Evolutionary conservation across 2,888 invertebrate genomes (phyloP).

Genomic region (Fragum fragum): DNA sequence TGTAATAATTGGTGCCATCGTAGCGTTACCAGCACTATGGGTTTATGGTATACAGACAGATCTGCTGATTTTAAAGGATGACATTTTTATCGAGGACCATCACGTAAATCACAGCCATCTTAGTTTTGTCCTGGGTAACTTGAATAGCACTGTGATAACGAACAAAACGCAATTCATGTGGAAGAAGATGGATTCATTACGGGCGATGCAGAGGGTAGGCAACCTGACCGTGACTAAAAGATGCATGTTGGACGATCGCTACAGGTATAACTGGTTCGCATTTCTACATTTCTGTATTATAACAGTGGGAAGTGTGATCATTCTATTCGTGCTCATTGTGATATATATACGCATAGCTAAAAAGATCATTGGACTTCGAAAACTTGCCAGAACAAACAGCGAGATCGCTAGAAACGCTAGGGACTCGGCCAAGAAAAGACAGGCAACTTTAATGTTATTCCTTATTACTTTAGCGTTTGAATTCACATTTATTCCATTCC

Average conservation of each 20-base stretch:
- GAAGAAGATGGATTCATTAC: not conserved
- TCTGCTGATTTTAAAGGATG: constrained; percentile 8
- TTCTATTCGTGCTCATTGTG: constrained; percentile 45
- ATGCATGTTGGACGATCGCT: constrained; percentile 53
- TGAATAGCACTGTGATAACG: not conserved
- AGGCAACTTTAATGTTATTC: constrained; percentile 73
- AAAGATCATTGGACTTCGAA: constrained; percentile 41
- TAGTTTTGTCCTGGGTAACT: not conserved
- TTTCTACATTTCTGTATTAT: constrained; percentile 58
- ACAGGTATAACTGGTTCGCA: constrained; percentile 44
- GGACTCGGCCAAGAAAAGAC: constrained; percentile 37
- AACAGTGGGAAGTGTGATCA: constrained; percentile 41
- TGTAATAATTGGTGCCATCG: constrained; percentile 39
- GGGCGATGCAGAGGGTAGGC: not conserved
- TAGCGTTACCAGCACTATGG: constrained; percentile 64
- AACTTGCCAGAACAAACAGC: not conserved
- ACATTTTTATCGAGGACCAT: constrained; percentile 16
- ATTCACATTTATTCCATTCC: constrained; percentile 74
- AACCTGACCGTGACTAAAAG: constrained; percentile 42
- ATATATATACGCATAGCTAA: constrained; percentile 54
- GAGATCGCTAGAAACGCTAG: constrained; percentile 29
- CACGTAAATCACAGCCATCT: constrained; percentile 21
- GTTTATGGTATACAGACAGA: constrained; percentile 68
- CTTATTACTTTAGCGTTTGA: constrained; percentile 76
- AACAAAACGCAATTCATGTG: not conserved